A percentile compares a stretch with the other conserved stretches of the same genome.
Evolutionary conservation across 2,888 invertebrate species (phyloP).

Genomic region (Epinotia nisella): DNA sequence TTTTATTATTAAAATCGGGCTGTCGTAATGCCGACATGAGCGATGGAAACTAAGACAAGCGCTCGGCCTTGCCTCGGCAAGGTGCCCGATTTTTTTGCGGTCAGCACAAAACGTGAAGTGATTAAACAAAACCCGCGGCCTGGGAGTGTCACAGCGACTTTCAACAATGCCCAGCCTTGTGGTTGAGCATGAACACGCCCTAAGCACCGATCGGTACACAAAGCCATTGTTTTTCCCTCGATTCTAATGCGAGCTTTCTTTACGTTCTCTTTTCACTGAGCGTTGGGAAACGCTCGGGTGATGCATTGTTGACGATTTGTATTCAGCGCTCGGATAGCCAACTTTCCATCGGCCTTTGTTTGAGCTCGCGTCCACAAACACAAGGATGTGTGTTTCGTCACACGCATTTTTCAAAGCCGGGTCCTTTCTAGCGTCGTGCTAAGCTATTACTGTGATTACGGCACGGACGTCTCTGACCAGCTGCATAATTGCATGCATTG

Average conservation of each 20-base stretch:
- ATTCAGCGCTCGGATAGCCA: slow-evolving; percentile 69
- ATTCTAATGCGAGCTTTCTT: slow-evolving; percentile 65
- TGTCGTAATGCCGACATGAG: slow-evolving; percentile 66
- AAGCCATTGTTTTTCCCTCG: slow-evolving; percentile 44
- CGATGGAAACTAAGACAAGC: slow-evolving; percentile 70
- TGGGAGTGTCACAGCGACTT: slow-evolving; percentile 66
- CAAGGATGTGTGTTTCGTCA: slow-evolving; percentile 60
- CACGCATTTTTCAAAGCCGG: slow-evolving; percentile 37
- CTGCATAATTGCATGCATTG: slow-evolving; percentile 70
- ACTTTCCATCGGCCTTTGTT: slow-evolving; percentile 81
- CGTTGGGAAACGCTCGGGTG: slow-evolving; percentile 74
- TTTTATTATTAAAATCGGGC: slow-evolving; percentile 48
- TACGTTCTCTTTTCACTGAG: slow-evolving; percentile 65
- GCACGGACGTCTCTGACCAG: slow-evolving; percentile 48
- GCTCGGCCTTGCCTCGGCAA: slow-evolving; percentile 70
- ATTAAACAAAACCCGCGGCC: slow-evolving; percentile 65
- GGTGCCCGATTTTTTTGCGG: slow-evolving; percentile 79
- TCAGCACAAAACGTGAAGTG: slow-evolving; percentile 70
- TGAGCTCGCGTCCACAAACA: slow-evolving; percentile 54
- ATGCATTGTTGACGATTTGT: slow-evolving; percentile 79
- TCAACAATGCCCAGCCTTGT: slow-evolving; percentile 67
- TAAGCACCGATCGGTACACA: slow-evolving; percentile 41
- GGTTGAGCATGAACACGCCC: slow-evolving; percentile 48
- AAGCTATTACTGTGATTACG: slow-evolving; percentile 39
- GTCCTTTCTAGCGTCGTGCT: slow-evolving; percentile 36